phyloP scores from a whole-genome alignment of 2,888 invertebrate species.

The Ceraclea dissimilis region DNA sequence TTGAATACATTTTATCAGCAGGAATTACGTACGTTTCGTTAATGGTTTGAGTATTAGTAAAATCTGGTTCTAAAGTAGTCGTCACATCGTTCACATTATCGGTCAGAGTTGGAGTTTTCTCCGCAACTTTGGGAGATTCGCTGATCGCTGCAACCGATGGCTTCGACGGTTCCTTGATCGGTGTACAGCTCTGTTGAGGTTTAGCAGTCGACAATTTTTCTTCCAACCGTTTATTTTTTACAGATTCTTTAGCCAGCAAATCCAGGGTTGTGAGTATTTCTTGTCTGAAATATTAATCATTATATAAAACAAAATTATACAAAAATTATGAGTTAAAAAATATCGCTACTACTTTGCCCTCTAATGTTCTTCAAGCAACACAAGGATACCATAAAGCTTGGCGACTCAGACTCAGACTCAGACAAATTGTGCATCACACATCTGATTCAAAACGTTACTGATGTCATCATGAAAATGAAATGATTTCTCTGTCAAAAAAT shows the following conservation, averaged over 20 bases:
- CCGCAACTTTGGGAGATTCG: not conserved
- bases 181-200: not conserved
- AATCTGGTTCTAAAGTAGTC: not conserved
- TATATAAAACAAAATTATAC: no score
- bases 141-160: not conserved
- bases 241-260: conserved; percentile 36
- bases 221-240: conserved; percentile 37
- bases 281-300: conserved; percentile 31
- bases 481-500: no score
- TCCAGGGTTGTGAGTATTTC: conserved; percentile 41
- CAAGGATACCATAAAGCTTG: no score
- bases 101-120: not conserved
- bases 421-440: no score
- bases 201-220: conserved; percentile 27
- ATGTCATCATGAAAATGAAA: no score
- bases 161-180: not conserved
- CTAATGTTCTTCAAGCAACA: no score
- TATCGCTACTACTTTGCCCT: no score
- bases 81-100: not conserved
- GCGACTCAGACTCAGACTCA: no score
- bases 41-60: conserved; percentile 7
- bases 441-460: no score
- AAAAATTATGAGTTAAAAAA: no score
- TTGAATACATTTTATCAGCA: conserved; percentile 12
- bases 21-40: conserved; percentile 17